phyloP scores from a whole-genome alignment of 2,113 vertebrate species.

The Hippocampus guttulatus region DNA sequence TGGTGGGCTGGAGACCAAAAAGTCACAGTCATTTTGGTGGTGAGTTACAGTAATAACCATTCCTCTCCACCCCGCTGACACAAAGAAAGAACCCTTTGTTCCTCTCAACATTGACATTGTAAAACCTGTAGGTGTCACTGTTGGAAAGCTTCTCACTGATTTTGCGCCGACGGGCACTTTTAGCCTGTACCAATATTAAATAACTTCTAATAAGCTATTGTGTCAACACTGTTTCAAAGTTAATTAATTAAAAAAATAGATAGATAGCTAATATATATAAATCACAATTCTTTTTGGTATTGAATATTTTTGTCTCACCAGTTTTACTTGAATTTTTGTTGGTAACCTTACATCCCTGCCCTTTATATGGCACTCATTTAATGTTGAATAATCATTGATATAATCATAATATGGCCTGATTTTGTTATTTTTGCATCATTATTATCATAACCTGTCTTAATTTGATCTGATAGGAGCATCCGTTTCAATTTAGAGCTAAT shows the following conservation, averaged over 20 bases:
- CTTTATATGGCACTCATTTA: too few relatives aligned
- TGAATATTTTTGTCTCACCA: too few relatives aligned
- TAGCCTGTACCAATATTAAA: background rate
- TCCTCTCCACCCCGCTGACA: conserved; percentile 13
- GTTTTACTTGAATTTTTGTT: too few relatives aligned
- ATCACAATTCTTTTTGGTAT: too few relatives aligned
- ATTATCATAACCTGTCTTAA: too few relatives aligned
- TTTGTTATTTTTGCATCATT: too few relatives aligned
- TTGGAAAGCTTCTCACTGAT: conserved; percentile 25
- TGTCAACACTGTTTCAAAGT: background rate
- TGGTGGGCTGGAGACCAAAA: background rate
- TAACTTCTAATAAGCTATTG: background rate
- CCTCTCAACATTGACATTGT: conserved; percentile 2
- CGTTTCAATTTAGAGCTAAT: too few relatives aligned
- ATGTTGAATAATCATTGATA: too few relatives aligned
- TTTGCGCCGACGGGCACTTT: background rate
- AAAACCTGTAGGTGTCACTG: conserved; percentile 57
- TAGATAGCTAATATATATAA: background rate
- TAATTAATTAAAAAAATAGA: too few relatives aligned
- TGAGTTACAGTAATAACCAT: background rate
- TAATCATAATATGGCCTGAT: too few relatives aligned
- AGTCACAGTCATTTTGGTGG: background rate
- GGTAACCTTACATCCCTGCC: too few relatives aligned
- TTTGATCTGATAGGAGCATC: too few relatives aligned
- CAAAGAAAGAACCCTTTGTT: conserved; percentile 59